Base-by-base conservation (phyloP, 2,113 vertebrate species). In the Hydrolagus affinis region DNA sequence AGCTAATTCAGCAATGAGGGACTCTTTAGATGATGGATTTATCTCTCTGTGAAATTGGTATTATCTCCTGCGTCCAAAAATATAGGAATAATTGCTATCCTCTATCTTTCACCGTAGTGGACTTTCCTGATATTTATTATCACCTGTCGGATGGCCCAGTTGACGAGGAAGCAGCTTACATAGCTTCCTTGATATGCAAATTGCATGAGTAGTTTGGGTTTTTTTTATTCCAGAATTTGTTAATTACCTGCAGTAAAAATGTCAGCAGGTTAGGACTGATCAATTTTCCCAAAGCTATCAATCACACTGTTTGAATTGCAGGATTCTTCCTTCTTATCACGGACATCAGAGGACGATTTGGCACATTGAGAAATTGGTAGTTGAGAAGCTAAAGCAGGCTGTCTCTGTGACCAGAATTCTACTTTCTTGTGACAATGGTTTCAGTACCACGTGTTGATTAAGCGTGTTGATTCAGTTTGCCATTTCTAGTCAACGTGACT, bases 71-170 rank as follows among this genome's bases (percentile, higher is more conserved):
- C 10, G 66, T 83, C 30, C 32, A 83, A 15, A 28, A 66, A 30
- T 64, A 25, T 68, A 66, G 15, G 28, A 68, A 32, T 83, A 83
- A 83, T 32, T 83, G 60, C 78, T 83, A 17, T 83, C 78, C 66
- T 28, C 78, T 23, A 66, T 32, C 25, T 68, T 30, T 68, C 78
- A 68, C 23, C 66, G 25, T 68, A 15, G 66, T 83, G 25, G 78
- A 83, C 78, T 83, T 83, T 83, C 32, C 78, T 25, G 2, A 15
- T 25, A 83, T 83, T 28, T 30, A 44, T 44, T 44, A 83, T 83
- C 78, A 66, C 7, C 77, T 64, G 25, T 64, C 77, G 62, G 76
- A 56, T 23, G n/a, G 64, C 15, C 12, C 23, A 8, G 32, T 3
- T 30, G 78, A 64, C 17, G 23, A 83, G 78, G 28, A 83, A 83